Conservation (phyloP, 2,113 vertebrate species). For the Perccottus glenii region DNA sequence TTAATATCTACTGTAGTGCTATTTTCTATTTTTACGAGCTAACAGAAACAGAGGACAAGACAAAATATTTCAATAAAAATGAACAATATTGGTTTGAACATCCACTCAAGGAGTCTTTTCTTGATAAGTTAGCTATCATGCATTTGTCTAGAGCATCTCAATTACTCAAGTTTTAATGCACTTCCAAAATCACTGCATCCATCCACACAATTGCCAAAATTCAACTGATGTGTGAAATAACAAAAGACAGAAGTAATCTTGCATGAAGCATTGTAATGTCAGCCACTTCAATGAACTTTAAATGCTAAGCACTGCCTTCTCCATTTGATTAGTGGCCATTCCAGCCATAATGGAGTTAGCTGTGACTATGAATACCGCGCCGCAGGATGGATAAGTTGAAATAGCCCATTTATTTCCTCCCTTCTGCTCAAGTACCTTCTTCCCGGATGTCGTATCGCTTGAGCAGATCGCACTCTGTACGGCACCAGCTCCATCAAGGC, state of each 20-base stretch:
- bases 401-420: constrained; percentile 38
- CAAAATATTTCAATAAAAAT: not conserved
- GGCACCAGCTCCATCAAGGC: constrained; percentile 60
- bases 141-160: constrained; percentile 3
- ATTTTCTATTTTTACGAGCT: not conserved
- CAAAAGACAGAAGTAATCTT: constrained; percentile 16
- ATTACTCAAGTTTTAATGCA: constrained; percentile 8
- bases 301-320: constrained; percentile 38
- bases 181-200: not conserved
- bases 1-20: not conserved
- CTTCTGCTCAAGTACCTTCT: constrained; percentile 47
- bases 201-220: constrained; percentile 17
- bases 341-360: constrained; percentile 39
- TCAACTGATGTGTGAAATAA: constrained; percentile 24
- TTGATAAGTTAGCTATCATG: constrained; percentile 7
- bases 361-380: constrained; percentile 39
- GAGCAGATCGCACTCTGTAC: constrained; percentile 49
- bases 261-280: constrained; percentile 26
- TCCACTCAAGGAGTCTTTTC: not conserved
- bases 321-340: constrained; percentile 44
- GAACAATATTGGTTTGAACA: not conserved
- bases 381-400: constrained; percentile 22
- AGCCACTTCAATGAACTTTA: constrained; percentile 40
- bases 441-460: constrained; percentile 51
- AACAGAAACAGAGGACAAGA: not conserved